Evolutionary conservation across 2,113 vertebrate species (phyloP).

Genomic region (Phrynocephalus versicolor): DNA sequence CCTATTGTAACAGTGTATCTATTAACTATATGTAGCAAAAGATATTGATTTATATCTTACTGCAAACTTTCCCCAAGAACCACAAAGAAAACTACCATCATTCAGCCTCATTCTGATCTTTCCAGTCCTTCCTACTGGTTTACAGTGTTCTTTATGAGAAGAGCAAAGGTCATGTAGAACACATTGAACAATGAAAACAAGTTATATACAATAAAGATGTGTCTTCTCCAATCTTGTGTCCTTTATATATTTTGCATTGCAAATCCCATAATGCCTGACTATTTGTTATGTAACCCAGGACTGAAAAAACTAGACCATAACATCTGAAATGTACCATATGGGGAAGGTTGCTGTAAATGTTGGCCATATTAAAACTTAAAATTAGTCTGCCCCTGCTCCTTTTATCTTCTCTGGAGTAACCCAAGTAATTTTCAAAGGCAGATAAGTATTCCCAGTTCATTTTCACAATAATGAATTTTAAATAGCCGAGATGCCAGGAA

Average conservation of each 20-base stretch:
- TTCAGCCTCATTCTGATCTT: background rate
- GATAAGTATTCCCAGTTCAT: background rate
- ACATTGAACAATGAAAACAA: background rate
- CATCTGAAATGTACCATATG: background rate
- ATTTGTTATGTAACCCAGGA: background rate
- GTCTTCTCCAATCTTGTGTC: no score
- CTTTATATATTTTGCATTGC: background rate
- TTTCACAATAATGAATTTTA: constrained; percentile 20
- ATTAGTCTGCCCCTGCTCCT: background rate
- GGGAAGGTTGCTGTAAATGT: background rate
- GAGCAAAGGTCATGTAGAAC: background rate
- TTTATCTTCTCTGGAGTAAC: background rate
- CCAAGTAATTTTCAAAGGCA: background rate
- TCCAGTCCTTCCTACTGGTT: background rate
- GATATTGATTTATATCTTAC: no score
- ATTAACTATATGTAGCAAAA: no score
- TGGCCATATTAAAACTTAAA: background rate
- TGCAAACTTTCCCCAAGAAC: no score
- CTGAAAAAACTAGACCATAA: background rate
- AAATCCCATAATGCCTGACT: background rate
- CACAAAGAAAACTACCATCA: background rate
- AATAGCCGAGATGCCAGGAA: constrained; percentile 10
- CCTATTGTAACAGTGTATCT: no score
- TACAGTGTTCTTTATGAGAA: background rate
- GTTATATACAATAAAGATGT: background rate